Percentiles rank a stretch among this genome's conserved stretches.
These are phyloP conservation scores for Podilymbus podiceps DNA, from an alignment of 2,113 vertebrate species.

Conservation along the genomic window DNA sequence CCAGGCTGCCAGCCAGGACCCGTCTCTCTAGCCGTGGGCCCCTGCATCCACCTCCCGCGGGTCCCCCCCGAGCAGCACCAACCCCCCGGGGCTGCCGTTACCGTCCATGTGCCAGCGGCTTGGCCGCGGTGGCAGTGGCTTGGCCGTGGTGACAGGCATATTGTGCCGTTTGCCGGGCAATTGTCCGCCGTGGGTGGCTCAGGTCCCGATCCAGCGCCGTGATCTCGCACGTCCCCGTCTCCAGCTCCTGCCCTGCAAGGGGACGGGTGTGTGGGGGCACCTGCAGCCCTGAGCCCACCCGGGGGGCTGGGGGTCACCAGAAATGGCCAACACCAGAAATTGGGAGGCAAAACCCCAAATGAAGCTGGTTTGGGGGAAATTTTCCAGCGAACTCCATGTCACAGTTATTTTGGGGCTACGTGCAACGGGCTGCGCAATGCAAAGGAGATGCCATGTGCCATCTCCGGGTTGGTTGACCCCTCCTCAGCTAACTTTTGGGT, in stretches of 20 bases:
- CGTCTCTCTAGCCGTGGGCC: background rate
- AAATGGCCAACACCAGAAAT: background rate
- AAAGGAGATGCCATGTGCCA: background rate
- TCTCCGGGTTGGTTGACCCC: background rate
- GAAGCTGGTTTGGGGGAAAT: background rate
- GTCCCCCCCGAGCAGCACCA: background rate
- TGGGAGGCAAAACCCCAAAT: background rate
- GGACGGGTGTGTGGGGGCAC: background rate
- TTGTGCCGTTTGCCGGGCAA: constrained; percentile 83
- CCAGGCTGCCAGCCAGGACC: background rate
- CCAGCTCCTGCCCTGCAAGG: constrained; percentile 78
- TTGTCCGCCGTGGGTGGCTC: constrained; percentile 79
- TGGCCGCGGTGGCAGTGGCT: constrained; percentile 82
- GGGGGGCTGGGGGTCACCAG: background rate
- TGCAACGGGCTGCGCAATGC: background rate
- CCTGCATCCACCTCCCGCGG: background rate
- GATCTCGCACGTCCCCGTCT: constrained; percentile 83
- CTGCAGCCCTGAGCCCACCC: background rate
- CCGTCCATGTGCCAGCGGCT: constrained; percentile 84
- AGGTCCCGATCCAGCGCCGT: constrained; percentile 84
- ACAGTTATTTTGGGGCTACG: background rate
- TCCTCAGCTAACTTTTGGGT: background rate
- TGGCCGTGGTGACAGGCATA: constrained; percentile 84
- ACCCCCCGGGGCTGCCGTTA: background rate
- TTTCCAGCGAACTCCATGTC: no score